phyloP scores from a whole-genome alignment of 2,113 vertebrate species.

The Silurus asotus region DNA sequence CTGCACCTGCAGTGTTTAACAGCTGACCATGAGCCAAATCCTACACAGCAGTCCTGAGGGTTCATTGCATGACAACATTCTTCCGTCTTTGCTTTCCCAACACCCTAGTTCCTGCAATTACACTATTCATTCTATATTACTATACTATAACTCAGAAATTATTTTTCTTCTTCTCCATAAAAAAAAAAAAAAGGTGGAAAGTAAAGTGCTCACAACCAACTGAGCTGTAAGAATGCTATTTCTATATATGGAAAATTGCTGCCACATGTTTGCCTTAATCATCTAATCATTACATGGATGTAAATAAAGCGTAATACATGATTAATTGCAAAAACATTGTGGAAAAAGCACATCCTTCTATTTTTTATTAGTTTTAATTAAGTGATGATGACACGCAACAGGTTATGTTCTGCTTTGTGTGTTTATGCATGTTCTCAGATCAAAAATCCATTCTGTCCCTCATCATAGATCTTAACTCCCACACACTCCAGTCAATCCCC shows the following conservation, averaged over 20 bases:
- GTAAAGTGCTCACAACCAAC: background rate
- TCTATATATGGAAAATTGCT: background rate
- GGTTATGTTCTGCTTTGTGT: background rate
- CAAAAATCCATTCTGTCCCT: constrained; percentile 7
- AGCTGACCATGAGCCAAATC: background rate
- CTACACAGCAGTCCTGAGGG: background rate
- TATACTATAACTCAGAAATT: background rate
- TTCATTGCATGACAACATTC: background rate
- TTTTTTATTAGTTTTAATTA: background rate
- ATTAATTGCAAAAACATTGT: background rate
- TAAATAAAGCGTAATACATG: background rate
- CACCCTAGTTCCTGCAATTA: background rate
- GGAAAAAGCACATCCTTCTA: no score
- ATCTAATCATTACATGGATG: background rate
- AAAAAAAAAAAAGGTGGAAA: background rate
- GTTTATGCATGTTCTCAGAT: background rate
- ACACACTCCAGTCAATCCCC: constrained; percentile 38
- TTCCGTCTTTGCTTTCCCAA: background rate
- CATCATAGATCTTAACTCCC: background rate
- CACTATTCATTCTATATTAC: background rate
- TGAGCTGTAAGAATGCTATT: background rate
- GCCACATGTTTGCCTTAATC: background rate
- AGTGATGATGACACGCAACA: background rate
- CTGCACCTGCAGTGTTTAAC: constrained; percentile 38
- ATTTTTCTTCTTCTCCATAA: background rate